Conservation (phyloP, 2,113 vertebrate genomes). For the Nyctereutes procyonoides region DNA sequence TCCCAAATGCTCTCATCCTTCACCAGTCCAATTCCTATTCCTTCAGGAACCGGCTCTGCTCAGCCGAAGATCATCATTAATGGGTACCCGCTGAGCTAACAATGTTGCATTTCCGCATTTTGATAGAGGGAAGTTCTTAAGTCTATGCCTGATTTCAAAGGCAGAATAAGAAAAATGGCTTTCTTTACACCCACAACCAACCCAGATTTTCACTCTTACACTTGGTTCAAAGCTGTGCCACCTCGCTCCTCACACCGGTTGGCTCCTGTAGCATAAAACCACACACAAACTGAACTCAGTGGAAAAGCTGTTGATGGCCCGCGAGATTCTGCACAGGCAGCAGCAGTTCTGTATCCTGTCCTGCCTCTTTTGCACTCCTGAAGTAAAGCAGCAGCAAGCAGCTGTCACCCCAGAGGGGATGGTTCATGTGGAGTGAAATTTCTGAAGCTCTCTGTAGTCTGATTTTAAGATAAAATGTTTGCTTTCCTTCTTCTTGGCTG, state of each 20-base stretch:
- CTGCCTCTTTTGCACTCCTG: not conserved
- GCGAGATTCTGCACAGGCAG: not conserved
- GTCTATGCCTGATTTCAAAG: conserved; percentile 21
- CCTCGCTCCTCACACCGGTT: not conserved
- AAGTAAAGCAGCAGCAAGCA: not conserved
- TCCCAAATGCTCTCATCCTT: not conserved
- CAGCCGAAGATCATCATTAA: conserved; percentile 16
- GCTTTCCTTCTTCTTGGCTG: not conserved
- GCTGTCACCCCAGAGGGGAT: not conserved
- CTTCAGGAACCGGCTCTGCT: conserved; percentile 9
- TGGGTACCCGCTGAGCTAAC: not conserved
- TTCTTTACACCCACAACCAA: not conserved
- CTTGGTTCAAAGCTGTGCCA: not conserved
- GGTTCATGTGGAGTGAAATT: not conserved
- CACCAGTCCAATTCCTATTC: not conserved
- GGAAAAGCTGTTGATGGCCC: not conserved
- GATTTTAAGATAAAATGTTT: not conserved
- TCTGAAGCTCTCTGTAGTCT: conserved; percentile 53
- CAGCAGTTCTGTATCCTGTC: not conserved
- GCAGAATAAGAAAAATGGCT: not conserved
- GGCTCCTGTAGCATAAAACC: not conserved
- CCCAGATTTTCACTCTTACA: not conserved
- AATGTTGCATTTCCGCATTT: conserved; percentile 42
- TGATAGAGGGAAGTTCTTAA: conserved; percentile 25
- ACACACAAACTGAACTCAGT: not conserved